Base-by-base conservation (phyloP, 2,797 vertebrate genomes). In the Allenopithecus nigroviridis region DNA sequence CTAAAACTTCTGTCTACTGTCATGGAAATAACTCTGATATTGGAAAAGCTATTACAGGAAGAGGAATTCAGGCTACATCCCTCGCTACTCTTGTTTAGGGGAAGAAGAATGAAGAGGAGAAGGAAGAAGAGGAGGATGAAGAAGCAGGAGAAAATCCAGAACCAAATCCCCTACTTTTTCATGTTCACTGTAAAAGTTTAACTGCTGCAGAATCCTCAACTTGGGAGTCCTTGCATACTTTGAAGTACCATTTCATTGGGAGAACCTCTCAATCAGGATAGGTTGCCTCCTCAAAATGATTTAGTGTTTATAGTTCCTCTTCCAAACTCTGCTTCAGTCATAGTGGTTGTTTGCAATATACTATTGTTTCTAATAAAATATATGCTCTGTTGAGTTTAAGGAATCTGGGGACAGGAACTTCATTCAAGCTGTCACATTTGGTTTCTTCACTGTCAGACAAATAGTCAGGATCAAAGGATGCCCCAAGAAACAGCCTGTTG, bases 401-500 rank as follows among this genome's bases (percentile, higher is more conserved):
- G 75, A 94, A 95, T 93, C 39, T 93, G 79, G 84, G 87, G 89
- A 91, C 48, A 91, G 53, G 55, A 84, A 80, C 75, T 85, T 92
- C 89, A 79, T 84, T 84, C 79, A 91, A 76, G 59, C 48, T 91
- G 75, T 91, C 75, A 86, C 70, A 57, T 83, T 46, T 64, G 53
- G 53, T 89, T 59, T 96, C 75, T 93, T 97, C 83, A 36, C 26
- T 79, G 21, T 72, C 90, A 96, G 95, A 70, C 89, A 96, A 87
- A 91, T 79, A 59, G 90, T 96, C 64, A 95, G 59, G 87, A 96
- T 95, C 87, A 97, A 95, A 95, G 61, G 57, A 79, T 41, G 19
- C 39, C 81, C 95, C 0, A n/a, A 94, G 53, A 75, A 93, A 68
- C 55, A 83, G 53, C 48, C 78, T 79, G 14, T n/a, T 26, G 41